Evolutionary conservation across 2,888 invertebrate species (phyloP).

Genomic region (Spodoptera picta): DNA sequence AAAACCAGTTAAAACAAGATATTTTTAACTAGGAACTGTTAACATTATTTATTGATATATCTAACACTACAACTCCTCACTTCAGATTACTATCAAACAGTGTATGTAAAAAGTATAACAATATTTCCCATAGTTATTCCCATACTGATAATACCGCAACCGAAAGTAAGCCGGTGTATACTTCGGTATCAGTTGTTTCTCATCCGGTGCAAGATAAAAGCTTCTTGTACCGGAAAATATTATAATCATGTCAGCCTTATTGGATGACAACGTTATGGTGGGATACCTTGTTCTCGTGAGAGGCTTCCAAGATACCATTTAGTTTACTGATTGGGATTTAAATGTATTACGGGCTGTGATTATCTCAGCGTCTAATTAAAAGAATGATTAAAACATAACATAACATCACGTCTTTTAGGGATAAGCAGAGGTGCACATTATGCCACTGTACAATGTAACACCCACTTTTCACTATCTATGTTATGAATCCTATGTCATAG

Average conservation of each 20-base stretch:
- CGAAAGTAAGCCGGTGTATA: constrained; percentile 9
- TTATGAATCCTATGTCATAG: not conserved
- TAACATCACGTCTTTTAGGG: too few relatives aligned
- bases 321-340: constrained; percentile 1
- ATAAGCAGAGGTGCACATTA: too few relatives aligned
- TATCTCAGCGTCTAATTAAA: too few relatives aligned
- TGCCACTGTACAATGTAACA: too few relatives aligned
- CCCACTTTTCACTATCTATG: too few relatives aligned
- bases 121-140: constrained; percentile 19
- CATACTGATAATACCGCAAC: constrained; percentile 26
- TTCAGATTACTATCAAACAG: not conserved
- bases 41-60: too few relatives aligned
- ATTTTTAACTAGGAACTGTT: too few relatives aligned
- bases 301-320: not conserved
- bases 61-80: not conserved
- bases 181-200: constrained; percentile 24
- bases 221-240: constrained; percentile 1
- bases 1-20: too few relatives aligned
- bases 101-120: not conserved
- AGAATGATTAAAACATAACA: too few relatives aligned
- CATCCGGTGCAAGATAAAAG: constrained; percentile 31
- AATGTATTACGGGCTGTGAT: not conserved
- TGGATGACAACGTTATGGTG: not conserved
- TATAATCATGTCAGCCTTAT: constrained; percentile 8
- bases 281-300: constrained; percentile 6